Conservation (phyloP, 1,140 invertebrate genomes). For the Eufriesea mexicana region DNA sequence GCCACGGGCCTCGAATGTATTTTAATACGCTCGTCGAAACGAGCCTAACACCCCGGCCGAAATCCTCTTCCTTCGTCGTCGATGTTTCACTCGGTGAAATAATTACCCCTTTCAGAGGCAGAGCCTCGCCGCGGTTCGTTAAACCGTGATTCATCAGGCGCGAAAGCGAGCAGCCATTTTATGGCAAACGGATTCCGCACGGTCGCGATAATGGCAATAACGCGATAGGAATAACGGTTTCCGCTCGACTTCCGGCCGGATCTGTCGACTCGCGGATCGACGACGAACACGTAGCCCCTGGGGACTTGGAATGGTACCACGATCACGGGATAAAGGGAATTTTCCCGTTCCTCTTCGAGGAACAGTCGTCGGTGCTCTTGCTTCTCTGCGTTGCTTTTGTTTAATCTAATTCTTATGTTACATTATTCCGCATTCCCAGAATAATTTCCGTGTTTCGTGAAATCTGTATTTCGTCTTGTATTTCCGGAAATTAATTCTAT, state of each 20-base stretch:
- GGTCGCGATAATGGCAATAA: slow-evolving; percentile 11
- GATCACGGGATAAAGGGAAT: background rate
- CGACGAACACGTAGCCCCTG: background rate
- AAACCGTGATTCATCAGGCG: slow-evolving; percentile 30
- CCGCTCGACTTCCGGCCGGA: background rate
- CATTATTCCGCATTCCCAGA: too few species aligned
- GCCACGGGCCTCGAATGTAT: background rate
- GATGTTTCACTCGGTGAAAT: slow-evolving; percentile 8
- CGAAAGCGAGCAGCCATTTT: background rate
- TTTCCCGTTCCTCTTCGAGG: background rate
- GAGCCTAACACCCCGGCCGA: too few species aligned
- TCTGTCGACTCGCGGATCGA: too few species aligned
- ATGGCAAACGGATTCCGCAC: background rate
- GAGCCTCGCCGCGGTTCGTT: slow-evolving; percentile 18
- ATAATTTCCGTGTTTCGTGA: too few species aligned
- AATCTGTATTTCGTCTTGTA: too few species aligned
- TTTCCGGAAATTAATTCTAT: too few species aligned
- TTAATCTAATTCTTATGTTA: too few species aligned
- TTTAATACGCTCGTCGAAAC: slow-evolving; percentile 29
- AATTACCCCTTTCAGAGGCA: slow-evolving; percentile 12
- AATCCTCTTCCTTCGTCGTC: background rate
- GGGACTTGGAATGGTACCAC: background rate
- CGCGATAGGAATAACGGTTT: background rate
- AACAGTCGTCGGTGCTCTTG: too few species aligned
- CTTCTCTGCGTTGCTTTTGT: too few species aligned